These are phyloP conservation scores for Cyprinodon brontotheroides DNA, from an alignment of 2,113 vertebrate species.

Conservation along the genomic window DNA sequence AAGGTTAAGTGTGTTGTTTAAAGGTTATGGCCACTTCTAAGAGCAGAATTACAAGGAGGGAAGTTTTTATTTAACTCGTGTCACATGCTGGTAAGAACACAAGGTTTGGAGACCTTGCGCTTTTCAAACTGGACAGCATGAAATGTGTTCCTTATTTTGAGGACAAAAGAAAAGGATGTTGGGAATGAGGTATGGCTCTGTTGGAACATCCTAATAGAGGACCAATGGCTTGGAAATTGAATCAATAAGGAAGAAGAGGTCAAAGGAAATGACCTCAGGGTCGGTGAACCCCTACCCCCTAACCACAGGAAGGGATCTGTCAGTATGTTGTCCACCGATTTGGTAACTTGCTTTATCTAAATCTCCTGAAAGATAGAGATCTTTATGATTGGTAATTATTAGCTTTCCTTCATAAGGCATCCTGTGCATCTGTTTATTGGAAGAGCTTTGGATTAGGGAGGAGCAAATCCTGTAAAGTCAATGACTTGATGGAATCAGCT, in stretches of 20 bases:
- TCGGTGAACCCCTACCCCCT: constrained; percentile 62
- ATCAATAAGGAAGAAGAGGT: constrained; percentile 80
- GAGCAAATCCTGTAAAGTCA: no score
- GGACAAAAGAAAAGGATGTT: constrained; percentile 33
- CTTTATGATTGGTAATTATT: neutral
- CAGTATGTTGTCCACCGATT: constrained; percentile 26
- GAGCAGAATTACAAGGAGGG: neutral
- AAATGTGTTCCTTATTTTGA: constrained; percentile 16
- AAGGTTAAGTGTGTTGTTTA: constrained; percentile 46
- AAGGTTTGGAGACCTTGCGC: neutral
- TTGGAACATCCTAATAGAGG: constrained; percentile 69
- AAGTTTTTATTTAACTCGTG: constrained; percentile 24
- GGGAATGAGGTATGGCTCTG: constrained; percentile 27
- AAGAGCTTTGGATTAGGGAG: no score
- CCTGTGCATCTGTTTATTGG: neutral
- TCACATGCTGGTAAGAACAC: constrained; percentile 24
- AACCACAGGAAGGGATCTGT: constrained; percentile 63
- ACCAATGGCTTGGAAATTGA: constrained; percentile 73
- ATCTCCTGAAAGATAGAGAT: neutral
- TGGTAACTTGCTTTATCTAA: constrained; percentile 27
- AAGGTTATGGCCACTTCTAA: constrained; percentile 19
- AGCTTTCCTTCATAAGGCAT: neutral
- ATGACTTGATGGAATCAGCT: no score
- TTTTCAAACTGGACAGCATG: neutral
- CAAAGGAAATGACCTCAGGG: constrained; percentile 76